Percentiles rank a stretch among this genome's conserved stretches.
These are phyloP conservation scores for Saguinus midas DNA, from an alignment of 2,113 vertebrate genomes.

Conservation along the genomic window DNA sequence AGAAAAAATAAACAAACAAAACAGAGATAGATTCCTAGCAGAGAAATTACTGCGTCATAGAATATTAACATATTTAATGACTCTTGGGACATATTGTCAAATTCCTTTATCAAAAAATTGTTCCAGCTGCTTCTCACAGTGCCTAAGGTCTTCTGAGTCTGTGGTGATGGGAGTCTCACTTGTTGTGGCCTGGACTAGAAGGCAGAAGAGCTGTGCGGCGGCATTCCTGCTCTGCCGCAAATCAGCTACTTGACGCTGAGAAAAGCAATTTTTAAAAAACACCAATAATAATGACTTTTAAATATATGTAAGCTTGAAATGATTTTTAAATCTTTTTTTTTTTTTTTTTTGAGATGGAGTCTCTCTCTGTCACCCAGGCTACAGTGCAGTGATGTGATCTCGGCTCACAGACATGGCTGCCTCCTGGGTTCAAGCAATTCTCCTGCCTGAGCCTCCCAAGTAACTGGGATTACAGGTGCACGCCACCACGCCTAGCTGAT, in stretches of 20 bases:
- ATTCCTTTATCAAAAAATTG: slow-evolving; percentile 18
- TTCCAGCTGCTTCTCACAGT: background rate
- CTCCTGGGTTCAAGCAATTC: too few species aligned
- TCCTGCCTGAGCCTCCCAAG: too few species aligned
- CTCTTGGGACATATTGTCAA: background rate
- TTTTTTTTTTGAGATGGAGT: too few species aligned
- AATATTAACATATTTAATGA: background rate
- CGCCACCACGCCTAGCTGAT: too few species aligned
- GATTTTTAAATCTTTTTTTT: background rate
- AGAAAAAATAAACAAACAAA: too few species aligned
- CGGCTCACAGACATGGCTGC: too few species aligned
- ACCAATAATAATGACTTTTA: background rate
- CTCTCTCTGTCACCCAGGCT: too few species aligned
- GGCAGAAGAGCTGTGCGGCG: background rate
- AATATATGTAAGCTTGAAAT: background rate
- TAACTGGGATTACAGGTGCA: too few species aligned
- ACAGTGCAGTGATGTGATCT: too few species aligned
- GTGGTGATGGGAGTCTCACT: background rate
- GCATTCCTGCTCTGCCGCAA: background rate
- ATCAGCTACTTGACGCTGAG: background rate
- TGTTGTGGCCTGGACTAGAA: background rate
- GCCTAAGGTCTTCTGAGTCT: background rate
- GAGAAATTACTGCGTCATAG: background rate
- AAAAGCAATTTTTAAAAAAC: background rate
- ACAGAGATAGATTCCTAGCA: background rate